Evolutionary conservation across 2,797 vertebrate species (phyloP).

Genomic region (Danio albolineatus): DNA sequence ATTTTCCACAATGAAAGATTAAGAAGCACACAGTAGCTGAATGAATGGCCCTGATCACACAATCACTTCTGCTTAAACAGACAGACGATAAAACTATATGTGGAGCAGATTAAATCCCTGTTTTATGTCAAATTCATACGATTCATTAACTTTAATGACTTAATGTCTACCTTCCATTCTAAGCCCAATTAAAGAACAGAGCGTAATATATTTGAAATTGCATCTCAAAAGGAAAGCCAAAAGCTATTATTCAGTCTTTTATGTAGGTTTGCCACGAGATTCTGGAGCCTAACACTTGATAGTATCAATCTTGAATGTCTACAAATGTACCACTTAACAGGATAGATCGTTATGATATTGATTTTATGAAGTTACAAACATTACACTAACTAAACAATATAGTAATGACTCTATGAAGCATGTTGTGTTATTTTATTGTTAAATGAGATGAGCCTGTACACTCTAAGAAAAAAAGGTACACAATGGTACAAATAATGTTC

Average conservation of each 20-base stretch:
- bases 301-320: neutral
- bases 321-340: neutral
- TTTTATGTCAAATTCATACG: slow-evolving; percentile 1
- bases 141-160: neutral
- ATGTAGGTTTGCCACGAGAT: neutral
- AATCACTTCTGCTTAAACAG: neutral
- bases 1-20: neutral
- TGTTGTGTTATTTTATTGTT: neutral
- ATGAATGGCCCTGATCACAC: neutral
- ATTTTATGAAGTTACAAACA: neutral
- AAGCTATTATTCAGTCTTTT: neutral
- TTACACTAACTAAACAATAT: neutral
- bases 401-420: no score
- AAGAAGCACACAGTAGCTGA: neutral
- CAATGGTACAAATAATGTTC: no score
- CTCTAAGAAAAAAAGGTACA: no score
- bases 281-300: neutral
- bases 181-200: neutral
- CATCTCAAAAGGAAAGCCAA: neutral
- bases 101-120: slow-evolving; percentile 10
- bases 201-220: neutral
- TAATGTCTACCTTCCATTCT: neutral
- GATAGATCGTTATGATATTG: neutral
- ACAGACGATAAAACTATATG: neutral
- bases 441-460: neutral